Evolutionary conservation across 2,888 invertebrate species (phyloP), one percentile per base, ranked within the genome.

Genomic region (Cyclophora albipunctata): DNA sequence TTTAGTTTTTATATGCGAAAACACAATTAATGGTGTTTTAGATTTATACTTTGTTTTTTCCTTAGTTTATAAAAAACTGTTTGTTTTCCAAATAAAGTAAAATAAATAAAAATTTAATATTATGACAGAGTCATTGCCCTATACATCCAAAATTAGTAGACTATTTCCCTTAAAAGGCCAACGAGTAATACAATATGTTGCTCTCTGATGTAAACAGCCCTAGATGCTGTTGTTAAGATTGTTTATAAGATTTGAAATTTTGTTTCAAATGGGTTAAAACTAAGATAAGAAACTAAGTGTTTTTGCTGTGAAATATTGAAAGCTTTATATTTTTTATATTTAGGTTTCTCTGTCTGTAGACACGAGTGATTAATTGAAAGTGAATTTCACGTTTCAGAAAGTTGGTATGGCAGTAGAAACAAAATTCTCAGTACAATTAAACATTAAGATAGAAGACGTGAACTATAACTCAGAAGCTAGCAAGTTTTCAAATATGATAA

Each of bases 341-440:
- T 42, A 2, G 2, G n/a, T 42, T 3, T 42, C n/a, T n/a, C n/a
- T 7, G 42, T 7, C 42, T 2, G 7, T 42, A n/a, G 7, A 2
- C 37, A 6, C n/a, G 3, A 44, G 2, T 7, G n/a, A n/a, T 2
- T 43, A n/a, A 4, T 33, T 5, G 3, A 3, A 41, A n/a, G 62
- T 42, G 7, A 45, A 20, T 34, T 55, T 33, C 59, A 3, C 6
- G 2, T 58, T 69, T 3, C 71, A 94, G 90, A 82, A 88, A 61
- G 64, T 92, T 3, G 95, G 94, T 3, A 74, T 92, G 4, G 92
- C 92, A 0, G 67, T 95, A 62, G 75, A 82, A 45, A 91, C 92
- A 0, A 83, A 86, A 49, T 89, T 93, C 48, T 90, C 91, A 20
- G 75, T 94, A 41, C 95, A 95, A 74, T 85, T 93, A 3, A 95